phyloP scores from a whole-genome alignment of 1,140 invertebrate genomes.

The Chironomus tepperi region DNA sequence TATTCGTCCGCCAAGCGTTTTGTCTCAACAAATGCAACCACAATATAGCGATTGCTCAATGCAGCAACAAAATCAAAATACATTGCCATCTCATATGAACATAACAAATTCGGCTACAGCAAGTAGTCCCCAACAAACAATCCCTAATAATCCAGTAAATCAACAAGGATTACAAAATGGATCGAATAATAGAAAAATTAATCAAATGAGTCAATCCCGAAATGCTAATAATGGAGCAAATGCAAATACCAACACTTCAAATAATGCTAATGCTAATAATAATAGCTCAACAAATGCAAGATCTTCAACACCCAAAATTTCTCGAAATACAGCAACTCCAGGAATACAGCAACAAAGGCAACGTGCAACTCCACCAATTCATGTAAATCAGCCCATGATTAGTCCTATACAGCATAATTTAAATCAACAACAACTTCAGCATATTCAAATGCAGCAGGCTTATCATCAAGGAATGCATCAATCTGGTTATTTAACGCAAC shows the following conservation, averaged over 20 bases:
- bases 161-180: slow-evolving; percentile 31
- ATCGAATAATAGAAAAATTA: slow-evolving; percentile 17
- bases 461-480: slow-evolving; percentile 32
- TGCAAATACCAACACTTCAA: not conserved
- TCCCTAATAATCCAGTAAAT: slow-evolving; percentile 26
- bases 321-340: slow-evolving; percentile 35
- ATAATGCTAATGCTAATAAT: no score
- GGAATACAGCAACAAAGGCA: slow-evolving; percentile 33
- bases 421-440: slow-evolving; percentile 37
- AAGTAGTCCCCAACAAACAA: slow-evolving; percentile 26
- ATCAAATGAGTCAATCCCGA: not conserved
- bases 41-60: slow-evolving; percentile 54
- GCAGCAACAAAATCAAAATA: slow-evolving; percentile 47
- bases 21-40: slow-evolving; percentile 42
- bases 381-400: slow-evolving; percentile 33
- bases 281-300: slow-evolving; percentile 31
- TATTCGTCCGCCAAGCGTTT: slow-evolving; percentile 43
- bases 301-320: slow-evolving; percentile 35
- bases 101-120: slow-evolving; percentile 31
- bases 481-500: slow-evolving; percentile 38
- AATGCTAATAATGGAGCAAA: slow-evolving; percentile 11
- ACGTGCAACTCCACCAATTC: slow-evolving; percentile 32
- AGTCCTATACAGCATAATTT: slow-evolving; percentile 33
- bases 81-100: slow-evolving; percentile 40
- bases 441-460: slow-evolving; percentile 32